These are phyloP conservation scores for Mythimna albipuncta DNA, from an alignment of 2,888 invertebrate species.

Conservation along the genomic window DNA sequence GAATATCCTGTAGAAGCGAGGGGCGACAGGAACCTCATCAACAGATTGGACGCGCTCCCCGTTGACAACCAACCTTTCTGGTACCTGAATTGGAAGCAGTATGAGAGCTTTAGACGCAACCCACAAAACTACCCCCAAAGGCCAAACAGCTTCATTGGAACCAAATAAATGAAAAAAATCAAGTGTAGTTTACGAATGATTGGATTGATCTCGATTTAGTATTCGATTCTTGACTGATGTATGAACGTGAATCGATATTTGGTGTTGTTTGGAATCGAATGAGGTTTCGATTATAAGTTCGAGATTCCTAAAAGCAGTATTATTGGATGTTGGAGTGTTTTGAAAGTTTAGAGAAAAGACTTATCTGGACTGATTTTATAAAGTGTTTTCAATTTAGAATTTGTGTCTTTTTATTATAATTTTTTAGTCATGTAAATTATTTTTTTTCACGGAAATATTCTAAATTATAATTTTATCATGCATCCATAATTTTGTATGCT, in stretches of 20 bases:
- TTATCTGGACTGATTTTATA: not conserved
- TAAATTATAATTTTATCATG: not conserved
- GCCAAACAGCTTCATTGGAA: slow-evolving; percentile 71
- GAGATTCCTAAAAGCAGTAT: slow-evolving; percentile 32
- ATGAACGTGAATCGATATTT: slow-evolving; percentile 35
- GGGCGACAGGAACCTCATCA: slow-evolving; percentile 56
- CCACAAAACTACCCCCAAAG: slow-evolving; percentile 78
- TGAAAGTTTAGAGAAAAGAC: not conserved
- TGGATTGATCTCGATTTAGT: slow-evolving; percentile 18
- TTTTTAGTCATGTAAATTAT: not conserved
- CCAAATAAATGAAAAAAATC: slow-evolving; percentile 35
- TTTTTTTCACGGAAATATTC: not conserved
- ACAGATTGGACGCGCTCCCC: slow-evolving; percentile 51
- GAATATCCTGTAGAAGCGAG: slow-evolving; percentile 90
- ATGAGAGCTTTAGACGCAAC: slow-evolving; percentile 82
- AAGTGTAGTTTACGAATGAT: not conserved
- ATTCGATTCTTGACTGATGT: slow-evolving; percentile 33
- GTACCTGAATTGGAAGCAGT: slow-evolving; percentile 60
- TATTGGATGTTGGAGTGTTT: slow-evolving; percentile 15
- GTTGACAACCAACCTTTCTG: slow-evolving; percentile 58
- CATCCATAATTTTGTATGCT: not conserved
- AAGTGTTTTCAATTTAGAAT: not conserved
- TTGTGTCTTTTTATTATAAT: not conserved
- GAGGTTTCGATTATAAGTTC: not conserved
- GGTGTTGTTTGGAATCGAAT: slow-evolving; percentile 1